Conservation (phyloP, 2,113 vertebrate genomes). For the Channa argus region DNA sequence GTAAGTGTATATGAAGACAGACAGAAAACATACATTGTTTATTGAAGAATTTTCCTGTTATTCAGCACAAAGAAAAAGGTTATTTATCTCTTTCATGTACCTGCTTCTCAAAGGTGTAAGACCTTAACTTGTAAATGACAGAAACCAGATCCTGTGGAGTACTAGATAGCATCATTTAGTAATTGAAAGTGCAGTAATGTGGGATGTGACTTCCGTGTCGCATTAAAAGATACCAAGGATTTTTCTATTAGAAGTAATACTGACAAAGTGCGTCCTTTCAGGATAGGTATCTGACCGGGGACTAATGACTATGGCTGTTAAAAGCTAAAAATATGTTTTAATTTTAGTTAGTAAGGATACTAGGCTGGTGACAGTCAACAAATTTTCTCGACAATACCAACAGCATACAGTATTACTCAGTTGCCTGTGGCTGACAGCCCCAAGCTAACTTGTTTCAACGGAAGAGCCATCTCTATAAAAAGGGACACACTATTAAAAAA, state of each 20-base stretch:
- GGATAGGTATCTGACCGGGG: background rate
- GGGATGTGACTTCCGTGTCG: conserved; percentile 18
- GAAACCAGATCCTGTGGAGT: background rate
- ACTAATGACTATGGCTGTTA: background rate
- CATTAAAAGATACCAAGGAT: conserved; percentile 22
- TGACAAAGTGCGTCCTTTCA: background rate
- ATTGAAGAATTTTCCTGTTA: background rate
- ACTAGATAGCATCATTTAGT: conserved; percentile 18
- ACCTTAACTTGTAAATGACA: background rate
- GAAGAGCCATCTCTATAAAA: background rate
- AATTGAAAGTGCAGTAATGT: background rate
- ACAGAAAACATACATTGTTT: background rate
- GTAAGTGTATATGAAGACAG: background rate
- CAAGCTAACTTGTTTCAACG: background rate
- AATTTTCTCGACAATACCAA: no score
- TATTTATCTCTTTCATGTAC: conserved; percentile 5
- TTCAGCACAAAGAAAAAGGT: background rate
- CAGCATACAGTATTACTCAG: no score
- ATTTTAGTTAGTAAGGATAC: no score
- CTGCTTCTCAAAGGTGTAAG: conserved; percentile 4
- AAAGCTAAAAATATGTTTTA: background rate
- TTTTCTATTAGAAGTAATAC: conserved; percentile 12
- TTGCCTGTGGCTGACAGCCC: background rate
- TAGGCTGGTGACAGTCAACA: no score
- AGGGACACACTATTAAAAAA: no score